Conservation (phyloP, 1,140 invertebrate species). For the Drosophila albomicans region DNA sequence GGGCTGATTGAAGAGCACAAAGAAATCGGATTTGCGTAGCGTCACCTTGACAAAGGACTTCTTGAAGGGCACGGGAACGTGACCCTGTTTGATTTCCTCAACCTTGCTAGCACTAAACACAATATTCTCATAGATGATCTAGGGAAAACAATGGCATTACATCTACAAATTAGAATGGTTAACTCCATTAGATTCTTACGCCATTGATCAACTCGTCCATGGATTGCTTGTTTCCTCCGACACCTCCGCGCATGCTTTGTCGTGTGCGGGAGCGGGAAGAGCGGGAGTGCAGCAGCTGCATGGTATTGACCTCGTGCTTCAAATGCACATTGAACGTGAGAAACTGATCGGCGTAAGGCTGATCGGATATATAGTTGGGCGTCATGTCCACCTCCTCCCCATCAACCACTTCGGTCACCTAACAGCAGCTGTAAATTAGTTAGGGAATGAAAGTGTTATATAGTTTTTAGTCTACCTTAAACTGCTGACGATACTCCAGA, state of each 20-base stretch:
- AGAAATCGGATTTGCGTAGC: conserved; percentile 88
- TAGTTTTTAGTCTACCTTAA: conserved; percentile 41
- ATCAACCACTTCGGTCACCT: conserved; percentile 48
- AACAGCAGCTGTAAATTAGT: neutral
- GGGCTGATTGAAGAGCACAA: conserved; percentile 87
- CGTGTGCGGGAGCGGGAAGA: conserved; percentile 40
- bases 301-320: conserved; percentile 35
- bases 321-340: conserved; percentile 44
- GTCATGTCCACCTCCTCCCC: conserved; percentile 57
- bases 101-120: conserved; percentile 24
- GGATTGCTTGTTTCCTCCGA: conserved; percentile 67
- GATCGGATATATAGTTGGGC: conserved; percentile 44
- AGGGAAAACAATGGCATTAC: too few species aligned
- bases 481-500: conserved; percentile 46
- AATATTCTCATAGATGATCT: conserved; percentile 63
- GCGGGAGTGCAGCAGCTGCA: conserved; percentile 5
- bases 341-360: conserved; percentile 32
- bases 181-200: conserved; percentile 15
- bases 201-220: conserved; percentile 69
- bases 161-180: too few species aligned
- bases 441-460: neutral
- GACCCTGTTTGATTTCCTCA: neutral
- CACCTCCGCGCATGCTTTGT: conserved; percentile 53
- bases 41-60: conserved; percentile 86
- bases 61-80: conserved; percentile 28